Conservation (phyloP, 2,888 invertebrate genomes). For the Platycnemis pennipes region DNA sequence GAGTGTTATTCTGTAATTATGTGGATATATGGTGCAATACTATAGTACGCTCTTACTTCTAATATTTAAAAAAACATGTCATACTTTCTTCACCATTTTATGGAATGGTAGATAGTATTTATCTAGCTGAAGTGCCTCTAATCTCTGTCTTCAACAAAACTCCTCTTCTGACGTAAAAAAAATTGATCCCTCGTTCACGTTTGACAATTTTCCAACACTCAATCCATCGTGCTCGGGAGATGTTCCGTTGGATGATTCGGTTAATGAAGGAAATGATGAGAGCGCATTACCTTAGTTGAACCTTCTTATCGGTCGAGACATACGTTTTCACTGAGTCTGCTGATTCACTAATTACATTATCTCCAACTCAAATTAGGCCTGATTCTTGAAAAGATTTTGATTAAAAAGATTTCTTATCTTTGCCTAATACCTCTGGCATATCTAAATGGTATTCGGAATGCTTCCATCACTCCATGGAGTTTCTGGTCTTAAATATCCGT, state of each 20-base stretch:
- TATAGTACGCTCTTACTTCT: too few species aligned
- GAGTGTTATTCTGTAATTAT: too few species aligned
- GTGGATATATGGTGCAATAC: too few species aligned
- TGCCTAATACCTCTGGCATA: neutral
- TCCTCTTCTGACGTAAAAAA: neutral
- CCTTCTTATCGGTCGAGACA: neutral
- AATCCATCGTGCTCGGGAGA: neutral
- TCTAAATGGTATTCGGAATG: neutral
- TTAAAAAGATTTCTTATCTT: constrained; percentile 15
- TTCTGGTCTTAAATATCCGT: neutral
- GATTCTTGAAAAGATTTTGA: neutral
- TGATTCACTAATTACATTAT: constrained; percentile 17
- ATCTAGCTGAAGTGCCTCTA: too few species aligned
- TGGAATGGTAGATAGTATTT: too few species aligned
- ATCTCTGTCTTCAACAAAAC: too few species aligned
- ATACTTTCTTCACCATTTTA: too few species aligned
- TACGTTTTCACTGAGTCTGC: neutral
- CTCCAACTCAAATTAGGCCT: neutral
- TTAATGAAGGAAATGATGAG: neutral
- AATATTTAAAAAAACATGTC: too few species aligned
- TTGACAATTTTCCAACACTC: neutral
- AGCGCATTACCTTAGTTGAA: neutral
- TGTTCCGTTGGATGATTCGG: neutral
- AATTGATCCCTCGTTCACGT: neutral
- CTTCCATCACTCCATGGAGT: neutral